Conservation (phyloP, 2,888 invertebrate species). For the Empis stercorea region DNA sequence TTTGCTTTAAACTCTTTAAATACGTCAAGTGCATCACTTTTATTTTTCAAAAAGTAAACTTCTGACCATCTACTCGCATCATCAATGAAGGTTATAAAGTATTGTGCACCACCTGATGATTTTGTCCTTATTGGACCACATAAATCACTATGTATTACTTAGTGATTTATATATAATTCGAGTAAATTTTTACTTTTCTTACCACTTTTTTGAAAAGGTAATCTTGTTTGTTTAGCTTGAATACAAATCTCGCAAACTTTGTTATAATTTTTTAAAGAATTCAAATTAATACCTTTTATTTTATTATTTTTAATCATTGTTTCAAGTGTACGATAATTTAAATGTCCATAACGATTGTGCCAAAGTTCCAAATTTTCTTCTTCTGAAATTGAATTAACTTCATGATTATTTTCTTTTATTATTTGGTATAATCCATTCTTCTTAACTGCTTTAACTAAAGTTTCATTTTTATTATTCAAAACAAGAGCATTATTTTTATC, state of each 20-base stretch:
- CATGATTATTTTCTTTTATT: background rate
- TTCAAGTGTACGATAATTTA: constrained; percentile 1
- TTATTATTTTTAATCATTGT: background rate
- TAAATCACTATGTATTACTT: too few relatives aligned
- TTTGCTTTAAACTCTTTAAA: constrained; percentile 14
- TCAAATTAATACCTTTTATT: background rate
- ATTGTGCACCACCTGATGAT: constrained; percentile 3
- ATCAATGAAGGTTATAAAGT: constrained; percentile 5
- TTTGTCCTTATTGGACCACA: too few relatives aligned
- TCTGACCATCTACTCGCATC: constrained; percentile 7
- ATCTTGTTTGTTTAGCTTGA: background rate
- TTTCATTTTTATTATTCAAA: background rate
- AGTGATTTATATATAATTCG: background rate
- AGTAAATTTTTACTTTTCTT: background rate
- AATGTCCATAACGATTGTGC: constrained; percentile 2
- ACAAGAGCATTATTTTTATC: background rate
- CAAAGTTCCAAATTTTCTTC: background rate
- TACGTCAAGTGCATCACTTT: constrained; percentile 11
- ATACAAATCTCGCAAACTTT: constrained; percentile 1
- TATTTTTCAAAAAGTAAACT: constrained; percentile 10
- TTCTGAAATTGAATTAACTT: background rate
- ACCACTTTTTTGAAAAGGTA: background rate
- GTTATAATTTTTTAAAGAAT: background rate
- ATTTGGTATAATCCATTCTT: background rate
- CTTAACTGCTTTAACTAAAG: background rate